Evolutionary conservation across 2,888 invertebrate species (phyloP).

Genomic region (Dryococelus australis): DNA sequence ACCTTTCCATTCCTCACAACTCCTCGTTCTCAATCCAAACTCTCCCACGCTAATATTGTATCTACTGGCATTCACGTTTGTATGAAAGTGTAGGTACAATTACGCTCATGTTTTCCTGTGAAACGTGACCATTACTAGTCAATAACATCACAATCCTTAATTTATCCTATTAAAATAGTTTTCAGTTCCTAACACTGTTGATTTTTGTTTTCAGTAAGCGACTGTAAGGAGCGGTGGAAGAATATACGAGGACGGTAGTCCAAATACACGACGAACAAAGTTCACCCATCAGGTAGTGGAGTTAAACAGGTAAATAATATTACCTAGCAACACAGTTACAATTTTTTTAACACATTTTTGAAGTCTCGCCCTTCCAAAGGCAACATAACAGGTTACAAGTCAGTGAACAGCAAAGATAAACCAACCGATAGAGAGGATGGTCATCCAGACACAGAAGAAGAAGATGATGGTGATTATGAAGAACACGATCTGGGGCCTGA

Average conservation of each 20-base stretch:
- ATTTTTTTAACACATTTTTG: not conserved
- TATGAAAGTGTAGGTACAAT: no score
- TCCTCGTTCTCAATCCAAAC: no score
- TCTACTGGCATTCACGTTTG: no score
- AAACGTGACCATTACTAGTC: no score
- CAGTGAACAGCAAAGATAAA: not conserved
- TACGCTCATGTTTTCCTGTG: no score
- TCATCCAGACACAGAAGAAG: conserved; percentile 42
- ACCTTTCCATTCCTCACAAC: no score
- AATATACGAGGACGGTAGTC: conserved; percentile 26
- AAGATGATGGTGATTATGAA: conserved; percentile 40
- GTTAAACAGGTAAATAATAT: conserved; percentile 22
- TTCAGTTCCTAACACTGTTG: not conserved
- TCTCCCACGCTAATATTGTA: no score
- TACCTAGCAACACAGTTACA: conserved; percentile 27
- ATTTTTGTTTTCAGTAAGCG: conserved; percentile 19
- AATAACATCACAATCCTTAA: no score
- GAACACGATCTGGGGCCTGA: conserved; percentile 3
- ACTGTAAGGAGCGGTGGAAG: conserved; percentile 24
- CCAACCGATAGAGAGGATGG: conserved; percentile 37
- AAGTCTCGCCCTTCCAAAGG: not conserved
- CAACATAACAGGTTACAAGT: no score
- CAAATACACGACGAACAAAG: not conserved
- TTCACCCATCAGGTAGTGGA: not conserved
- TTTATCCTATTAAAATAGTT: not conserved